These are phyloP conservation scores for Dryas iulia DNA, from an alignment of 1,140 invertebrate genomes.

Conservation along the genomic window DNA sequence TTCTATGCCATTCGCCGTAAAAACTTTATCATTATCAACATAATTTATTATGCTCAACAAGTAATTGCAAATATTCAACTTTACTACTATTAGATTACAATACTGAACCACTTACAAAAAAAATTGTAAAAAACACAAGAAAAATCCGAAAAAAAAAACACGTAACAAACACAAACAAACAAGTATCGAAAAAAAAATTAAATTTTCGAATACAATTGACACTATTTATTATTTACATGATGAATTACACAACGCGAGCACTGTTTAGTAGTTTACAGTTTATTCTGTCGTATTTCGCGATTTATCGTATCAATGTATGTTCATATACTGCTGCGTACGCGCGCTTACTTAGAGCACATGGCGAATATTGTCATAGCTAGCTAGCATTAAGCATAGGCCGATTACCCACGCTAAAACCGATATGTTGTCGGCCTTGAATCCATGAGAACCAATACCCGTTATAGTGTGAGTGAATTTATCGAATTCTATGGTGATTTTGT, in stretches of 20 bases:
- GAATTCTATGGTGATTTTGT: not conserved
- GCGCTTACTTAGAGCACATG: conserved; percentile 48
- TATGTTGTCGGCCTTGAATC: conserved; percentile 59
- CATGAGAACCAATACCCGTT: conserved; percentile 32
- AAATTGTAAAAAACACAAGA: not conserved
- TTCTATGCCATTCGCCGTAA: not conserved
- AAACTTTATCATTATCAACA: not conserved
- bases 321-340: conserved; percentile 48
- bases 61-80: not conserved
- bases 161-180: not conserved
- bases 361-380: conserved; percentile 62
- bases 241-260: not conserved
- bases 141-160: not conserved
- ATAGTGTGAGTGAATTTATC: conserved; percentile 5
- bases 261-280: not conserved
- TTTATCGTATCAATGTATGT: conserved; percentile 10
- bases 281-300: conserved; percentile 13
- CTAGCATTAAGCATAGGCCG: conserved; percentile 37
- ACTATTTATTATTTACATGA: not conserved
- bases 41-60: not conserved
- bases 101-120: not conserved
- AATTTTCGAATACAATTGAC: not conserved
- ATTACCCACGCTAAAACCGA: conserved; percentile 43
- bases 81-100: not conserved
- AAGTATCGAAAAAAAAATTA: not conserved